Percentiles rank a stretch among this genome's conserved stretches.
phyloP scores from a whole-genome alignment of 2,113 vertebrate species.

The Corapipo altera region DNA sequence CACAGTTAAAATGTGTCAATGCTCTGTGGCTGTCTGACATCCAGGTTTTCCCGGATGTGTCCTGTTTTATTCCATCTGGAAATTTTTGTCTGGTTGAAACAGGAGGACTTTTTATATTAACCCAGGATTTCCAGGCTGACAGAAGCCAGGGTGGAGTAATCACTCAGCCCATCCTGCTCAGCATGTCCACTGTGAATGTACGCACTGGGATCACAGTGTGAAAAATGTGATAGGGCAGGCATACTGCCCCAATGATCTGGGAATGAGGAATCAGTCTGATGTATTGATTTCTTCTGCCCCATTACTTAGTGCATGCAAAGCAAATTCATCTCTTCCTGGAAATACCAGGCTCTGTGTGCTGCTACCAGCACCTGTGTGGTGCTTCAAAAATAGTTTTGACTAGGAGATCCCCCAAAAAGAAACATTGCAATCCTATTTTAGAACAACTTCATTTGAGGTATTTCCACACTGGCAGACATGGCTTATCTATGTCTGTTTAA shows the following conservation, averaged over 20 bases:
- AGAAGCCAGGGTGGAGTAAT: not conserved
- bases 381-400: not conserved
- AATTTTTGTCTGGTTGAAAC: not conserved
- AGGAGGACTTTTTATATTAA: not conserved
- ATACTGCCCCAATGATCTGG: not conserved
- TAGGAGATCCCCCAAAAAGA: not conserved
- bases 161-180: not conserved
- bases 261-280: not conserved
- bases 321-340: not conserved
- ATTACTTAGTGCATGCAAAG: not conserved
- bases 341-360: not conserved
- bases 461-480: not conserved
- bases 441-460: not conserved
- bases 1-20: not conserved
- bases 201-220: not conserved
- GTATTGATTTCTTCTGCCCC: not conserved
- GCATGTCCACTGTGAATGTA: not conserved
- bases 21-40: not conserved
- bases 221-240: not conserved
- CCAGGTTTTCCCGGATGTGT: not conserved
- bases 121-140: conserved; percentile 12
- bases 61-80: not conserved
- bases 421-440: not conserved
- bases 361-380: not conserved
- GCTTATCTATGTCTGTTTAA: not conserved